phyloP scores from a whole-genome alignment of 2,888 invertebrate species.

The Eupithecia subumbrata region DNA sequence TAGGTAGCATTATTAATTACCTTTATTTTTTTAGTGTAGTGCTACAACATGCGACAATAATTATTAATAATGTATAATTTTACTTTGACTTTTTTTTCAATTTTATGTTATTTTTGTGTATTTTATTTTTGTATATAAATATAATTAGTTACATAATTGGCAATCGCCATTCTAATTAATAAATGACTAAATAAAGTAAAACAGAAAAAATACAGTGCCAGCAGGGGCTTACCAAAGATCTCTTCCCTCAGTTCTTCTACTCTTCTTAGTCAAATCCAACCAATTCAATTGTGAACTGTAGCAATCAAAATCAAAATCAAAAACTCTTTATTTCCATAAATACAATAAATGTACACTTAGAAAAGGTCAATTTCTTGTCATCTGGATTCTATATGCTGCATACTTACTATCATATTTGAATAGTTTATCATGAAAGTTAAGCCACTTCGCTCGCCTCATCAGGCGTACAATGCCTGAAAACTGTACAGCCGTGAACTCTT shows the following conservation, averaged over 20 bases:
- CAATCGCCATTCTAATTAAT: no score
- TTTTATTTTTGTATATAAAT: no score
- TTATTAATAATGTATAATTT: no score
- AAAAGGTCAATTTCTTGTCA: not conserved
- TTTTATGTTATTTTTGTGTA: no score
- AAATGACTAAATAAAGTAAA: no score
- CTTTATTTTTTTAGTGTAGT: not conserved
- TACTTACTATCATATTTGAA: not conserved
- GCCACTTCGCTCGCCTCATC: conserved; percentile 27
- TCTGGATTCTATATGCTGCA: not conserved
- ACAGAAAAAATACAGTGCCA: not conserved
- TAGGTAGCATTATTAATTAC: no score
- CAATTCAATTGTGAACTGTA: not conserved
- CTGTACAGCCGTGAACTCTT: conserved; percentile 30
- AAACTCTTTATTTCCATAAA: no score
- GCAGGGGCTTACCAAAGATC: not conserved
- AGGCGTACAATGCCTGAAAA: conserved; percentile 30
- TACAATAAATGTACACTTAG: no score
- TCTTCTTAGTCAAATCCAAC: not conserved
- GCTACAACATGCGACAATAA: not conserved
- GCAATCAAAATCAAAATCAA: no score
- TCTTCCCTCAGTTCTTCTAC: not conserved
- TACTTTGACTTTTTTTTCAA: no score
- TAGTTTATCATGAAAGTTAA: conserved; percentile 22
- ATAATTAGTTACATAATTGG: no score